phyloP scores from a whole-genome alignment of 2,113 vertebrate species.

The Odobenus rosmarus region DNA sequence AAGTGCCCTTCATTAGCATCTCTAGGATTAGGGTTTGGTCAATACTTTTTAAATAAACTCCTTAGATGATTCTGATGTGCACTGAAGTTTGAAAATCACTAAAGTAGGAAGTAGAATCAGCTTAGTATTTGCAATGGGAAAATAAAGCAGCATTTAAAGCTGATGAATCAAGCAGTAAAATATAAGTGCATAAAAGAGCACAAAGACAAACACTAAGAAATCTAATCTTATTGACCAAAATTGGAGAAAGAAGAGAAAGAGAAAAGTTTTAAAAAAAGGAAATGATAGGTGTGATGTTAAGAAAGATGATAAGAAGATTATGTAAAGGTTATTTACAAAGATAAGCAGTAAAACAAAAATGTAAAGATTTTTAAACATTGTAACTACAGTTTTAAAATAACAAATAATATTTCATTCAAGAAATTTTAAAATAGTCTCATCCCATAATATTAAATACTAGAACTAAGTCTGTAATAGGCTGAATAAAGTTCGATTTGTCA shows the following conservation, averaged over 20 bases:
- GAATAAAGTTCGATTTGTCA: not conserved
- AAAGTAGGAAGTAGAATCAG: not conserved
- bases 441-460: not conserved
- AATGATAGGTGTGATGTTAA: not conserved
- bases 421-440: not conserved
- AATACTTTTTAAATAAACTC: not conserved
- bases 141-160: not conserved
- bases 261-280: not conserved
- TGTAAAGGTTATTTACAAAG: not conserved
- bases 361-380: not conserved
- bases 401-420: not conserved
- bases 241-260: not conserved
- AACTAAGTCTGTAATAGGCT: not conserved
- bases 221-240: not conserved
- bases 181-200: not conserved
- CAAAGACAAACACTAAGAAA: not conserved
- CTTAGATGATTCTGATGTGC: not conserved
- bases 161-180: not conserved
- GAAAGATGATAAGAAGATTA: not conserved
- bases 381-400: not conserved
- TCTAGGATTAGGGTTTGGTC: not conserved
- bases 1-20: not conserved
- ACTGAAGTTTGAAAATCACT: not conserved
- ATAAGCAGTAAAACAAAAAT: not conserved
- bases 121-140: not conserved